phyloP scores from a whole-genome alignment of 2,113 vertebrate species.

The Petroica traversi region DNA sequence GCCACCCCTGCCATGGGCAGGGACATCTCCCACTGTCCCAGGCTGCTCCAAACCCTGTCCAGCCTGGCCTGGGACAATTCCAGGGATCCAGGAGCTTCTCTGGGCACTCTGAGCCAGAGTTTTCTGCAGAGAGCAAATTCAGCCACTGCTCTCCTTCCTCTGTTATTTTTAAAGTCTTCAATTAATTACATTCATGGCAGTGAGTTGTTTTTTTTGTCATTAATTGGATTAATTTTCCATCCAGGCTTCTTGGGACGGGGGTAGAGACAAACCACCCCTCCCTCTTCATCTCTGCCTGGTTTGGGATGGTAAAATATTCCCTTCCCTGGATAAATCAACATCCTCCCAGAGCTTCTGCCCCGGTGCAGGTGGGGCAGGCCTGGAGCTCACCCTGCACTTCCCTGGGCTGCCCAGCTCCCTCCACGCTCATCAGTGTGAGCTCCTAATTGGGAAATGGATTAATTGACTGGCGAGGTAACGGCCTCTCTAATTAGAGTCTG shows the following conservation, averaged over 20 bases:
- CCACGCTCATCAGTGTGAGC: neutral
- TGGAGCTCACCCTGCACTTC: neutral
- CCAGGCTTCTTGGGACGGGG: neutral
- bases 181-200: neutral
- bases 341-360: neutral
- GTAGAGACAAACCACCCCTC: neutral
- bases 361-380: neutral
- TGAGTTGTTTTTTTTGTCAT: neutral
- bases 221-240: neutral
- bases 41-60: fast-evolving
- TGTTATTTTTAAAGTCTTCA: neutral
- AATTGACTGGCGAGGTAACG: neutral
- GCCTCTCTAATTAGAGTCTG: neutral
- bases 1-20: neutral
- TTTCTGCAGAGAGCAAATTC: neutral
- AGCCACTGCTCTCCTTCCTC: neutral
- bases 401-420: neutral
- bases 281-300: neutral
- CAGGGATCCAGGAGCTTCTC: neutral
- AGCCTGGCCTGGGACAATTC: fast-evolving
- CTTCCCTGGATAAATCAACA: neutral
- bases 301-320: neutral
- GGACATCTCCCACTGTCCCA: neutral
- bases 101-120: neutral
- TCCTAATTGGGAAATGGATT: constrained; percentile 24